Conservation (phyloP, 2,797 vertebrate species). For the Paramormyrops hopkinsi region DNA sequence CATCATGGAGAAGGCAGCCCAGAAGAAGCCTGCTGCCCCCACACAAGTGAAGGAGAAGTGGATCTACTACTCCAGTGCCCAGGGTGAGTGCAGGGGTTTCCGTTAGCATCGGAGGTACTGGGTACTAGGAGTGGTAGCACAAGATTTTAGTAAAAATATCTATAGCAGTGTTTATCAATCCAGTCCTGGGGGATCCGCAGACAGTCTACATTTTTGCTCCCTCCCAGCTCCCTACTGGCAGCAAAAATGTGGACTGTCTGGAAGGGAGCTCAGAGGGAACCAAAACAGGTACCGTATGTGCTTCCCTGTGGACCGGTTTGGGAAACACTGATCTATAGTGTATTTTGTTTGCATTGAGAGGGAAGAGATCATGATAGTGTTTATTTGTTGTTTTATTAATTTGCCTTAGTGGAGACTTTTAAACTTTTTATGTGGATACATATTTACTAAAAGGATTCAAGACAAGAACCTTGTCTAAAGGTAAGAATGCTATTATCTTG, state of each 20-base stretch:
- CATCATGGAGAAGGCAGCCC: conserved; percentile 87
- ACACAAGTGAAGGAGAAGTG: conserved; percentile 81
- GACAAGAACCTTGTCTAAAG: neutral
- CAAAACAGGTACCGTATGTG: neutral
- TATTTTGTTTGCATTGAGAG: neutral
- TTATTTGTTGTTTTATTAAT: neutral
- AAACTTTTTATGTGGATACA: neutral
- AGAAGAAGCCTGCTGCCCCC: conserved; percentile 72
- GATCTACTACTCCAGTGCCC: conserved; percentile 89
- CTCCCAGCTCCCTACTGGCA: neutral
- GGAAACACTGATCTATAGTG: neutral
- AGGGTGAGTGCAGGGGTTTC: conserved; percentile 66
- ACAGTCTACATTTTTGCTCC: neutral
- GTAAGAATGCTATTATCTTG: neutral
- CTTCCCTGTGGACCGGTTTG: neutral
- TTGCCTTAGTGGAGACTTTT: neutral
- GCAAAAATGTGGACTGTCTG: neutral
- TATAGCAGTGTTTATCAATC: neutral
- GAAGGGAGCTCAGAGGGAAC: neutral
- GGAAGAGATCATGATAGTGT: neutral
- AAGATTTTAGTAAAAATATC: neutral
- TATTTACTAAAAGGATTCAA: neutral
- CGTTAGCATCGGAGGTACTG: neutral
- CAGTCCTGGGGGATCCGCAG: neutral
- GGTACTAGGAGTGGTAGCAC: neutral